Percentiles rank a stretch among this genome's conserved stretches.
These are phyloP conservation scores for Lepas anatifera DNA, from an alignment of 2,888 invertebrate genomes.

Conservation along the genomic window DNA sequence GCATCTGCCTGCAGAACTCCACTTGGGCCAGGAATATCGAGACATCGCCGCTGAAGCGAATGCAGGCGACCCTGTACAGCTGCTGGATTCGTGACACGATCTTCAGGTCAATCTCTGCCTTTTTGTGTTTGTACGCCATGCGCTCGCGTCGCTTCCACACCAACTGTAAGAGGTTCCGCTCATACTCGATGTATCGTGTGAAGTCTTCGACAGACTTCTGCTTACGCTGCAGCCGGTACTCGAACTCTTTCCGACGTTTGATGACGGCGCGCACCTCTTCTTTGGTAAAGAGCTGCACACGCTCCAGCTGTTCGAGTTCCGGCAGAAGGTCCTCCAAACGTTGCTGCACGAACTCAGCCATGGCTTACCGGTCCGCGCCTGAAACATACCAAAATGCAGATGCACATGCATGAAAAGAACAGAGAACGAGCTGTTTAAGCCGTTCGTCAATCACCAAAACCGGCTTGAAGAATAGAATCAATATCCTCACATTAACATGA, in stretches of 20 bases:
- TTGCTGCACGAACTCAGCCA: slow-evolving; percentile 39
- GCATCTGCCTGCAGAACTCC: slow-evolving; percentile 32
- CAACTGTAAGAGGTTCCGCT: slow-evolving; percentile 33
- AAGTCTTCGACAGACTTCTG: slow-evolving; percentile 34
- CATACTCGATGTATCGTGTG: slow-evolving; percentile 33
- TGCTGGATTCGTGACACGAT: slow-evolving; percentile 33
- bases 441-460: no score
- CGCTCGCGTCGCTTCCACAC: slow-evolving; percentile 32
- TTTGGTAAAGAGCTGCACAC: slow-evolving; percentile 33
- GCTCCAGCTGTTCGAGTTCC: slow-evolving; percentile 36
- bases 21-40: slow-evolving; percentile 35
- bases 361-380: no score
- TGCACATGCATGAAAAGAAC: no score
- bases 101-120: slow-evolving; percentile 22
- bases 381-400: no score
- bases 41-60: slow-evolving; percentile 32
- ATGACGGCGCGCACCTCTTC: slow-evolving; percentile 31
- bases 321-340: slow-evolving; percentile 36
- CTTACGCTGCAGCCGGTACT: slow-evolving; percentile 34
- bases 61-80: slow-evolving; percentile 30
- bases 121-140: slow-evolving; percentile 16
- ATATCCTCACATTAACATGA: no score
- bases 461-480: no score
- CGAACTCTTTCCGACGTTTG: slow-evolving; percentile 32
- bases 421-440: no score